Base-by-base conservation (phyloP, 2,113 vertebrate genomes). In the Apodemus speciosus region DNA sequence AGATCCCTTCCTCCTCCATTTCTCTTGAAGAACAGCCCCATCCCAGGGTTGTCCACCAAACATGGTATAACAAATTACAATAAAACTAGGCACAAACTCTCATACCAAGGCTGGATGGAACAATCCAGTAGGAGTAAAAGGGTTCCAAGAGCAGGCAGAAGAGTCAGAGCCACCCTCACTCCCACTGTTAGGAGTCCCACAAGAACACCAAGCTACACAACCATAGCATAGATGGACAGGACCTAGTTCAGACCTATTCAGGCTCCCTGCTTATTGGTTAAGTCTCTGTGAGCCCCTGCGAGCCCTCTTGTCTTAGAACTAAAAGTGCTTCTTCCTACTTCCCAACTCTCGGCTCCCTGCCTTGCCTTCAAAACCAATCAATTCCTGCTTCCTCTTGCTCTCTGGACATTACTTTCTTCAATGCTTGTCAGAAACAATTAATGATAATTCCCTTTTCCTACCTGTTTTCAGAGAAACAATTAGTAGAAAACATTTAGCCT, bases 361-460 rank as follows among this genome's bases (percentile, higher is more conserved):
- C 85, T 51, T 68, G 23, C 88, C 58, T 95, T 94, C 83, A 40
- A 25, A 85, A 9, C 73, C 79, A 91, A 91, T 91, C 85, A 90
- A 73, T 64, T 38, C 66, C n/a, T 76, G 40, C 66, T 77, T 92
- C 75, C n/a, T 72, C 75, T 71, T 80, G 58, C 38, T 95, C 66
- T 88, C 10, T 0, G 79, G 92, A 49, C 40, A 56, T 86, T 75
- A 16, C n/a, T 72, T 76, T 72, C 72, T 92, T 87, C 89, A 81
- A 53, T 49, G 30, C 60, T 89, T 94, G 91, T 96, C 92, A 96
- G 92, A 96, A 89, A 81, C 75, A 89, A 93, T 94, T 96, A 92
- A 84, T 9, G 23, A 40, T 66, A 62, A 88, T 2, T 49, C 49
- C 66, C 69, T 83, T 60, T 72, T 27, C 25, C 32, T 90, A 15